Evolutionary conservation across 1,140 invertebrate genomes (phyloP), one percentile per base, ranked within the genome.

Genomic region (Periplaneta americana): DNA sequence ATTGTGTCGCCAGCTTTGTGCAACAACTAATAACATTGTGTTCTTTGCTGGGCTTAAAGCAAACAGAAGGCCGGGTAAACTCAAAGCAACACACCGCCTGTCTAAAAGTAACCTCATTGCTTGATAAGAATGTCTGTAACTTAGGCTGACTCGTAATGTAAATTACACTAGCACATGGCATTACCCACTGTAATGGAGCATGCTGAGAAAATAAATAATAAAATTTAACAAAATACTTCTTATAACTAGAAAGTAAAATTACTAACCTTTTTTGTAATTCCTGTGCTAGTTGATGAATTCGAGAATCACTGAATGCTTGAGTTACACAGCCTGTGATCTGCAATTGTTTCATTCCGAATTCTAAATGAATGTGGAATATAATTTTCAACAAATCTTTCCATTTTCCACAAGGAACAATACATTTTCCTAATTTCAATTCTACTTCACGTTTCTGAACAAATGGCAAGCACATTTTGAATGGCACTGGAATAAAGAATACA

Each of bases 301-400:
- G 86, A 74, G 88, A 86, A 84, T 92, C 90, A 83, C 85, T 85
- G 82, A 86, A 85, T 82, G 84, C 80, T 75, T 83, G 85, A 34
- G 86, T 75, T 34, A 83, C 33, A 34, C 32, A 37, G 13, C 31
- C 74, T 36, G 36, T 18, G 2, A 0, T 37, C n/a, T 57, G 2
- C 22, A 74, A 28, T 11, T 75, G 22, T 77, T 31, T 83, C 81
- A 89, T 76, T 86, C 88, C 89, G 48, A 85, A 84, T 31, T 82
- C 85, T 74, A 92, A 84, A 86, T 90, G 89, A 78, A 85, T 87
- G 77, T 85, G 83, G 85, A 90, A 93, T 80, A 92, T 84, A 34
- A 87, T 86, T 81, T 85, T 75, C 8, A 93, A 83, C 77, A 89
- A 84, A 82, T 86, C 81, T 85, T 89, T 91, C 91, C 91, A 93